phyloP scores from a whole-genome alignment of 2,797 vertebrate species.

The Phylloscopus collybita region DNA sequence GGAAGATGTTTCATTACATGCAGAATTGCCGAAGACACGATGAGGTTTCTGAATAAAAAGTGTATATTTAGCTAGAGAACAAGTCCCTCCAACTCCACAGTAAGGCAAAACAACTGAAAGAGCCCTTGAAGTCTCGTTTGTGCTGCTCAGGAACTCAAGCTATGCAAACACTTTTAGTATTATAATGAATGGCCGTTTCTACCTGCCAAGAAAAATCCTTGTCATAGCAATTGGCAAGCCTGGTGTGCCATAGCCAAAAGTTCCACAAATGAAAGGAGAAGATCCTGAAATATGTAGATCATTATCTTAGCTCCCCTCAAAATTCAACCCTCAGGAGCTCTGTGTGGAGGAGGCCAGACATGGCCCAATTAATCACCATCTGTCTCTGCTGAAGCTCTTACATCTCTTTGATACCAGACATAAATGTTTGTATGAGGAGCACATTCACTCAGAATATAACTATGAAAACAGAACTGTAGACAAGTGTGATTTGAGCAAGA shows the following conservation, averaged over 20 bases:
- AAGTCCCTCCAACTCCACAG: background rate
- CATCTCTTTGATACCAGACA: background rate
- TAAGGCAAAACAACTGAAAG: background rate
- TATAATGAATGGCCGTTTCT: background rate
- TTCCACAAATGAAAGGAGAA: background rate
- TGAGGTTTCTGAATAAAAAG: background rate
- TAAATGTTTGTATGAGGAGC: background rate
- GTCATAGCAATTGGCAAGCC: background rate
- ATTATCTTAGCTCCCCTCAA: background rate
- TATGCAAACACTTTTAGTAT: constrained; percentile 3
- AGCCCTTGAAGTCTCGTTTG: background rate
- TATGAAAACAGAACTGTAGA: background rate
- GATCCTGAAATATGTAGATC: background rate
- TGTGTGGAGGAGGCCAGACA: constrained; percentile 10
- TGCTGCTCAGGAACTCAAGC: background rate
- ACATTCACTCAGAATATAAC: background rate
- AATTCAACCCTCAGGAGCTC: constrained; percentile 31
- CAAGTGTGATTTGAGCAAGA: background rate
- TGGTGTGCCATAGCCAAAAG: background rate
- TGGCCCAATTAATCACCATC: constrained; percentile 3
- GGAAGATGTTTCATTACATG: background rate
- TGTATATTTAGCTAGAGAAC: background rate
- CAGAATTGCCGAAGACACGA: background rate
- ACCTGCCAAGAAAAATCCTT: background rate
- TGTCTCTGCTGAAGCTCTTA: background rate